Conservation (phyloP, 30 jellyfish, hydroid and myxozoan species). For the Hydractinia symbiolongicarpus region DNA sequence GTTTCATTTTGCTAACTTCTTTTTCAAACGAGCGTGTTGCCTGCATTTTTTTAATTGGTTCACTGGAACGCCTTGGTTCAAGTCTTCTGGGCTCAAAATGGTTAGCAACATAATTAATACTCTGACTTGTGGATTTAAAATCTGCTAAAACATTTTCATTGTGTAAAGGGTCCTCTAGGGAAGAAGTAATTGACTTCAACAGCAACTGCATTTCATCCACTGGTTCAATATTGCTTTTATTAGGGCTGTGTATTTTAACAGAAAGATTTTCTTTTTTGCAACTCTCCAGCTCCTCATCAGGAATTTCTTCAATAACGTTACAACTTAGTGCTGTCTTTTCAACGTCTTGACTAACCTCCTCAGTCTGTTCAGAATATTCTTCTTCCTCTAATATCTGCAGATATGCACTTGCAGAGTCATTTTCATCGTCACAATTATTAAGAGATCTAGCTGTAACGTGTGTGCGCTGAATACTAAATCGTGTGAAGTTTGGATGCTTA, state of each 20-base stretch:
- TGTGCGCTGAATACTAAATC: not conserved
- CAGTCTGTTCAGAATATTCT: not conserved
- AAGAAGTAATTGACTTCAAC: not conserved
- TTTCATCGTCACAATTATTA: not conserved
- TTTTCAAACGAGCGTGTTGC: too few species aligned
- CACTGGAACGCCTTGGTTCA: slow-evolving; percentile 1
- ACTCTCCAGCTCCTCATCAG: too few species aligned
- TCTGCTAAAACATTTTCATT: slow-evolving; percentile 7
- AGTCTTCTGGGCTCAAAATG: not conserved
- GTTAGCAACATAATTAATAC: not conserved
- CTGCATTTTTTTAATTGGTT: not conserved
- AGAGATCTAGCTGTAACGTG: slow-evolving; percentile 15
- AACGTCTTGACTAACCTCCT: too few species aligned
- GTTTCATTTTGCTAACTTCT: not conserved
- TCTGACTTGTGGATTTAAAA: not conserved
- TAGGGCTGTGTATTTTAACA: too few species aligned
- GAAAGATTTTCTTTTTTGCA: too few species aligned
- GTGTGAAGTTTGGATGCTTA: not conserved
- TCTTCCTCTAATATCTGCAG: slow-evolving; percentile 10
- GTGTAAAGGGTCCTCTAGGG: slow-evolving; percentile 1
- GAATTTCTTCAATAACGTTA: too few species aligned
- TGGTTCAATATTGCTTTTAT: too few species aligned
- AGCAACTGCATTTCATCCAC: slow-evolving; percentile 8
- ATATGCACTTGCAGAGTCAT: not conserved
- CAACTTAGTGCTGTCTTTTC: too few species aligned